Evolutionary conservation across 2,888 invertebrate genomes (phyloP), one percentile per base, ranked within the genome.

Genomic region (Poecilus cupreus): DNA sequence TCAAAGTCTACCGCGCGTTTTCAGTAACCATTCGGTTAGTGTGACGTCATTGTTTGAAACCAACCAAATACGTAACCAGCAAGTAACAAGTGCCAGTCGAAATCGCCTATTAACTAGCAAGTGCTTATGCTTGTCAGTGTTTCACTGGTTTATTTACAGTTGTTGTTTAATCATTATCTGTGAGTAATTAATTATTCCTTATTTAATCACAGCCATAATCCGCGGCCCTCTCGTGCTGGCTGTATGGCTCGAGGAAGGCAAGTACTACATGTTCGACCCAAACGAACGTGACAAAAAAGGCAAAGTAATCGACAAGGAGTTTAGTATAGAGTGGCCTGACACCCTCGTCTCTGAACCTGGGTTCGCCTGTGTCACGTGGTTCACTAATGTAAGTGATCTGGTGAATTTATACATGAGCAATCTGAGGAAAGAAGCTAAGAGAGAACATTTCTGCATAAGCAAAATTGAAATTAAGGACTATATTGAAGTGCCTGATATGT

Each of bases 251-350:
- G 89, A 90, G 83, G 88, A 88, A 75, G 87, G 86, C 4, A 64
- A 85, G 2, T 90, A 85, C 82, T 90, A 88, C 83, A 89, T 90
- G 88, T 90, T 90, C 82, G 90, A 90, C 85, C 89, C 90, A 0
- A 89, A 89, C 82, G 89, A 88, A 83, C 83, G 90, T 46, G 89
- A 90, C 82, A 82, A 84, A 2, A 84, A 85, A 13, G 89, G 89
- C 3, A 83, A 84, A 18, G 24, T 18, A 75, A 43, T 32, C 11
- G 37, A 68, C 37, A 76, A 37, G n/a, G 16, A 43, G 20, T 11
- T 54, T 11, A 20, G 20, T 11, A 3, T 54, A 20, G 54, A 22
- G 20, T 54, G 49, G 24, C 72, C 68, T 11, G 74, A 18, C 24
- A 49, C 24, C 70, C 13, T 39, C 8, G 54, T 54, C 37, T 18